phyloP scores from a whole-genome alignment of 2,113 vertebrate genomes.

The Saguinus midas region DNA sequence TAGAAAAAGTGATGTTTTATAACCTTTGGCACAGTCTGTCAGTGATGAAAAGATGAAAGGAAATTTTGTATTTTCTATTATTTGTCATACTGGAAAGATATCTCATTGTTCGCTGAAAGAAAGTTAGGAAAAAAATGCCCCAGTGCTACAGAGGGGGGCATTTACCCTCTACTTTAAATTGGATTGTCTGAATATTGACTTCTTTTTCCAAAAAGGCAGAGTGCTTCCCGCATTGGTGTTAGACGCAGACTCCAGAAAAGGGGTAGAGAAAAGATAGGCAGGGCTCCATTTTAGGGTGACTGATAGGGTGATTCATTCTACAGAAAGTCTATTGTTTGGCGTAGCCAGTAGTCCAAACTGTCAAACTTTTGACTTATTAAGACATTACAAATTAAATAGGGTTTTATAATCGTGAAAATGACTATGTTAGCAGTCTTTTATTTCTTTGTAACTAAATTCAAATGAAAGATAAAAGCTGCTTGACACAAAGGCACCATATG shows the following conservation, averaged over 20 bases:
- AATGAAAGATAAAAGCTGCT: conserved; percentile 78
- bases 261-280: not conserved
- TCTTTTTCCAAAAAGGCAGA: not conserved
- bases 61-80: not conserved
- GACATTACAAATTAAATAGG: conserved; percentile 40
- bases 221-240: not conserved
- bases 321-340: conserved; percentile 40
- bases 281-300: not conserved
- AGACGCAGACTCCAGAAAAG: not conserved
- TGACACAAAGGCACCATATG: conserved; percentile 45
- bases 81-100: not conserved
- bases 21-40: not conserved
- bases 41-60: conserved; percentile 40
- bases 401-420: conserved; percentile 59
- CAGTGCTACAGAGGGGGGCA: not conserved
- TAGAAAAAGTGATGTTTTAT: conserved; percentile 22
- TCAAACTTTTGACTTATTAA: conserved; percentile 40
- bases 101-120: not conserved
- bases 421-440: conserved; percentile 20
- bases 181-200: not conserved
- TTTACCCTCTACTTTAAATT: not conserved
- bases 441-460: conserved; percentile 59
- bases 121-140: not conserved
- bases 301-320: not conserved
- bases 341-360: not conserved